Evolutionary conservation across 2,797 vertebrate genomes (phyloP), one percentile per base, ranked within the genome.

Genomic region (Caiman crocodilus): DNA sequence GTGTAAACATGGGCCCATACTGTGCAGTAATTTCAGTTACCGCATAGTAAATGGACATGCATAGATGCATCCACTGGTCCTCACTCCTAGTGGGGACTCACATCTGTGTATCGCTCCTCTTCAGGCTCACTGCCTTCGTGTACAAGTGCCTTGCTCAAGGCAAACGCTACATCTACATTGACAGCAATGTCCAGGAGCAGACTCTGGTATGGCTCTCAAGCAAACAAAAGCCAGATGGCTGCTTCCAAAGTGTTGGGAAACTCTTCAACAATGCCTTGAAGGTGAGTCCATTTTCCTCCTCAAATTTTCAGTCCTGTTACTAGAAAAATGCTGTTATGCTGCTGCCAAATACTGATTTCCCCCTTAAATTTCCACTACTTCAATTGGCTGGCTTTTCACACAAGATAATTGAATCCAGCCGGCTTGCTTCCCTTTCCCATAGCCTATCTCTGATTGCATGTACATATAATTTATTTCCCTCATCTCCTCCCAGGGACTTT

Each of bases 41-140:
- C 10, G 42, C 42, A 42, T 42, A 9, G 8, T 9, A 42, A 50
- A 50, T 50, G 42, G 3, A 10, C 9, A 50, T 50, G 42, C 11
- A 10, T 50, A 50, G 42, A 50, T 50, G 42, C 42, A 50, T 50
- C 42, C 42, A 50, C 42, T 50, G 42, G 42, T 50, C 42, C 42
- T 50, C 10, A 50, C 42, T 50, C 42, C 42, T 50, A 50, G 42
- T 11, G 42, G 42, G 42, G 12, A 32, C 23, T 95, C 57, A 92
- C 50, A 80, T 67, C 9, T 94, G 28, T 42, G 28, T 42, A 7
- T 35, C 28, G 65, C 78, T 86, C 18, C 81, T 87, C 75, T 84
- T 84, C 92, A 99, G 99, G 98, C 96, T 99, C 87, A 98, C 98
- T 5, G 91, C 98, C 2, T 98, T 99, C 76, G 98, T 99, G 93